phyloP scores from a whole-genome alignment of 2,888 invertebrate species.

The Geotrupes spiniger region DNA sequence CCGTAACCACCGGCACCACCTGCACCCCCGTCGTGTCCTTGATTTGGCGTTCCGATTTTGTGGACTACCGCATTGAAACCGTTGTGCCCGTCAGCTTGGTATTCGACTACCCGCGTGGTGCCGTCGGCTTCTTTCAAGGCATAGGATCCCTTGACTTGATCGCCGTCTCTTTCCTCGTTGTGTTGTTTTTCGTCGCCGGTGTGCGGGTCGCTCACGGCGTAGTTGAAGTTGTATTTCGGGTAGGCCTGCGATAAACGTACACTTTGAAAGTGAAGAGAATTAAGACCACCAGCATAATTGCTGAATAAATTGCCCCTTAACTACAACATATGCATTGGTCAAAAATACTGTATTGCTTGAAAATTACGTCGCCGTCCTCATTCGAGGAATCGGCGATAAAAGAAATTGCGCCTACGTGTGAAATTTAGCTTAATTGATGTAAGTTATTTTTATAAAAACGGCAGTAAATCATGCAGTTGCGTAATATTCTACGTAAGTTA shows the following conservation, averaged over 20 bases:
- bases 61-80: conserved; percentile 61
- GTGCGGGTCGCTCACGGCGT: conserved; percentile 59
- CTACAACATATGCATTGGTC: too few species aligned
- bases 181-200: conserved; percentile 60
- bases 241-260: conserved; percentile 50
- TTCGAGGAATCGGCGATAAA: too few species aligned
- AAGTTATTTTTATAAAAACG: too few species aligned
- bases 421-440: too few species aligned
- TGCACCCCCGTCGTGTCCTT: conserved; percentile 16
- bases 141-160: conserved; percentile 61
- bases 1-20: conserved; percentile 25
- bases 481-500: too few species aligned
- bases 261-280: too few species aligned
- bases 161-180: conserved; percentile 62
- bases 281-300: too few species aligned
- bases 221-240: conserved; percentile 59
- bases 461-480: too few species aligned
- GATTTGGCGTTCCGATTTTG: conserved; percentile 48
- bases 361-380: too few species aligned
- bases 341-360: too few species aligned
- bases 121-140: conserved; percentile 58
- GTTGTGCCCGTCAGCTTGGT: conserved; percentile 59
- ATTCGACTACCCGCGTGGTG: conserved; percentile 59
- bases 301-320: too few species aligned
- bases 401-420: too few species aligned